phyloP scores from a whole-genome alignment of 2,113 vertebrate species.

The Nesogale talazaci region DNA sequence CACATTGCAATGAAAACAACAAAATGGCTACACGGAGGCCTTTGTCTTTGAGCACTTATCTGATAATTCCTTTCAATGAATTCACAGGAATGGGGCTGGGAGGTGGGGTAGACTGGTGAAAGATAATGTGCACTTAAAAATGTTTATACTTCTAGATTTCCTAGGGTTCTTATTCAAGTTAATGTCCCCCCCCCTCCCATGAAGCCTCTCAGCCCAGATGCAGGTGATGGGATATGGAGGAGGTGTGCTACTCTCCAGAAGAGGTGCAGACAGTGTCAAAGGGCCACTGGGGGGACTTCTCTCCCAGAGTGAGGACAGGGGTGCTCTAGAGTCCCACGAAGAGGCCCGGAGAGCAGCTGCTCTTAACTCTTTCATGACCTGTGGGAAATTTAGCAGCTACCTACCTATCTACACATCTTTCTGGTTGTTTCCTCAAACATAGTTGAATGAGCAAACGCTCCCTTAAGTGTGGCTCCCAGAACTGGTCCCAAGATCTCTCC shows the following conservation, averaged over 20 bases:
- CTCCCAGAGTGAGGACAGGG: background rate
- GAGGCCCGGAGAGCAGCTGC: background rate
- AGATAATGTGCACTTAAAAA: background rate
- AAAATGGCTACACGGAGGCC: background rate
- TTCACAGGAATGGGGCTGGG: background rate
- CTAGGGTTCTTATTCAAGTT: conserved; percentile 3
- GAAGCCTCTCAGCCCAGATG: background rate
- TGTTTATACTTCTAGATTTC: background rate
- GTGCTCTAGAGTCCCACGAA: background rate
- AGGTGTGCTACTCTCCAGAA: background rate
- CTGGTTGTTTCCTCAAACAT: conserved; percentile 1
- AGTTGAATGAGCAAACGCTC: background rate
- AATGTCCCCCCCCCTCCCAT: background rate
- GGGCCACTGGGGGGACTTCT: background rate
- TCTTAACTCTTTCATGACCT: background rate
- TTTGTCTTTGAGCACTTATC: background rate
- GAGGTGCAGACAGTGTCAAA: background rate
- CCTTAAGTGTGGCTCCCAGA: background rate
- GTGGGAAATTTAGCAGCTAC: too few species aligned
- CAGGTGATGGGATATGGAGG: background rate
- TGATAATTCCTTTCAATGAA: background rate
- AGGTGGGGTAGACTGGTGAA: background rate
- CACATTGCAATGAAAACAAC: background rate
- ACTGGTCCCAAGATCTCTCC: background rate
- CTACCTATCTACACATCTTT: background rate